Base-by-base conservation (phyloP, 2,888 invertebrate species). In the Polydrusus tereticollis region DNA sequence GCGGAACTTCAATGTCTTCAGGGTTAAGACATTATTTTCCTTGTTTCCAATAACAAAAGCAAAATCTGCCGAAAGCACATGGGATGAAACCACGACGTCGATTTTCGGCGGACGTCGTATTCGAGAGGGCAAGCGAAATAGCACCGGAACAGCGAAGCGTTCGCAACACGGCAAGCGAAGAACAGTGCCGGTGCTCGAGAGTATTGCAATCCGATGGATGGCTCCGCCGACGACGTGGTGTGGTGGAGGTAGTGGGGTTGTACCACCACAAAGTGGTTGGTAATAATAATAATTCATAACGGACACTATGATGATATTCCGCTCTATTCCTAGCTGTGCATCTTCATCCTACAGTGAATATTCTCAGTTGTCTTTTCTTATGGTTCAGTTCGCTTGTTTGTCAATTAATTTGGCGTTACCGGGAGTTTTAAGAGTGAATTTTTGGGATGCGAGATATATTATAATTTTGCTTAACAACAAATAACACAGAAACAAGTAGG, bases 241-340 rank as follows among this genome's bases (percentile, higher is more conserved):
- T 29, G 38, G 38, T 50, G 36, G 38, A 45, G 43, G 72, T 72
- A 55, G 72, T 72, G 72, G 72, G 72, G 72, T 67, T 59, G 62
- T 47, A 62, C 72, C 60, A 72, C 67, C 62, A 62, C 67, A 33
- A 62, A 69, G 63, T 69, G 69, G 72, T 72, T 72, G 72, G 67
- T 66, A 57, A 62, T 55, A 50, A 26, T 26, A 23, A 26, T 50
- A 50, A 23, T 26, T 72, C 60, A 72, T 72, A 72, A 66, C 72
- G 67, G 57, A 33, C 52, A 55, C 20, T 63, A 69, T 45, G 55
- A 50, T 68, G n/a, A 68, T 45, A 47, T 50, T 60, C 41, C 59
- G 36, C 38, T 38, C 18, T 20, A 68, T 21, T 68, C 41, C 52
- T 52, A 68, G 20, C 33, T 33, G 45, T 36, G 47, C 18, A 38